Evolutionary conservation across 92 coral and sea anemone species (phyloP), one percentile per base, ranked within the genome.

Genomic region (Bergia puertoricense): DNA sequence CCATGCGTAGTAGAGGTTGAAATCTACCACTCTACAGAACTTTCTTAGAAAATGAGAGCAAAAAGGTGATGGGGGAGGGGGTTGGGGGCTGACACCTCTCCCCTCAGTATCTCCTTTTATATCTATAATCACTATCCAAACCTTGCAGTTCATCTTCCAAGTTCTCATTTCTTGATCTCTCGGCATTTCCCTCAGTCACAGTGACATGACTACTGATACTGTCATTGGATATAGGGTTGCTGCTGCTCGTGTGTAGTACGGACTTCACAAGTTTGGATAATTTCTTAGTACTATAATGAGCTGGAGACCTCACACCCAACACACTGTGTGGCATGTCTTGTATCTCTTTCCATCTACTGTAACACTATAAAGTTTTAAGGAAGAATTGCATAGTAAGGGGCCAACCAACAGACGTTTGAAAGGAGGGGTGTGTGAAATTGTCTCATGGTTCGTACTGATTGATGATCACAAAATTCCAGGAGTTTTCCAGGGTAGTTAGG

Each of bases 291-390:
- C 62, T 89, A 39, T 88, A 67, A 66, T 93, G 76, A 46, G 81
- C 77, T 39, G 84, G 79, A 22, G 74, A 13, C 42, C 37, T 67
- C 15, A 66, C 59, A 20, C 81, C 85, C 37, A 82, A 39, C 54
- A 43, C 75, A 39, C 80, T 82, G 16, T 88, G 86, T 51, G 56
- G 68, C 79, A 90, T 68, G 46, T 91, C 86, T 57, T 91, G 92
- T 79, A 96, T 92, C 68, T 95, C 99, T 51, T 91, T 94, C 99
- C 99, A 97, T 79, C 96, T 84, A 57, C 86, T 94, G 8, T 93
- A 95, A 86, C 99, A 97, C 99, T 97, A 83, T 62, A 11, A 54
- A 46, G 51, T 46, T 30, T 30, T 30, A 30, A 30, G 30, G 30
- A 30, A 46, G 8, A 46, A 46, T 2, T 46, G 51, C 51, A 46